Conservation (phyloP, 2,888 invertebrate genomes). For the Cetonia aurata region DNA sequence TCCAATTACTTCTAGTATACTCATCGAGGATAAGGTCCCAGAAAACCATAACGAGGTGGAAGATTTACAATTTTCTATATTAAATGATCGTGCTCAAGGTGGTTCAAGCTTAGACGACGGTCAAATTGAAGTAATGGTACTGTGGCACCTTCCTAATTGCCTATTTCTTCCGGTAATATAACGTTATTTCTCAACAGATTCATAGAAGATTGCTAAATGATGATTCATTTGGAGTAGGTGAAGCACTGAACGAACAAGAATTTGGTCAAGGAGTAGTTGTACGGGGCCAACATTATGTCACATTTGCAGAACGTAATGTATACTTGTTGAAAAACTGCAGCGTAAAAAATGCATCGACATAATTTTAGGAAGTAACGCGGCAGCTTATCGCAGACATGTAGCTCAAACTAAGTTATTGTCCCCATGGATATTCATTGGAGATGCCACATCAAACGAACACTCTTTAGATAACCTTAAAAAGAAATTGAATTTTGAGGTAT, state of each 20-base stretch:
- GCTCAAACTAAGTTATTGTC: constrained; percentile 71
- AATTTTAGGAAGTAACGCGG: constrained; percentile 40
- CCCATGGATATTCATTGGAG: constrained; percentile 72
- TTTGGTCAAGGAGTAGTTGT: constrained; percentile 70
- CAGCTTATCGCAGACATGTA: constrained; percentile 65
- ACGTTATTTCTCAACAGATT: constrained; percentile 65
- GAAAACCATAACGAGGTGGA: constrained; percentile 45
- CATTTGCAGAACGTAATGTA: constrained; percentile 50
- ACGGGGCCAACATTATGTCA: constrained; percentile 69
- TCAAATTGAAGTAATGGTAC: constrained; percentile 80
- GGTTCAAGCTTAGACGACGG: constrained; percentile 81
- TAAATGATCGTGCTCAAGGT: constrained; percentile 83
- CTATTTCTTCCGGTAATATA: background rate
- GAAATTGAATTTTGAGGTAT: constrained; percentile 42
- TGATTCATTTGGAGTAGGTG: constrained; percentile 79
- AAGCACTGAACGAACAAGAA: constrained; percentile 77
- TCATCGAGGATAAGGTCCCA: constrained; percentile 68
- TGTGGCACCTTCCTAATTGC: background rate
- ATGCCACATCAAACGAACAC: constrained; percentile 15
- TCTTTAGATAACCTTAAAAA: constrained; percentile 30
- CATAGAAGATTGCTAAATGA: constrained; percentile 78
- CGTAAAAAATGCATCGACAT: background rate
- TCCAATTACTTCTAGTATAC: constrained; percentile 88
- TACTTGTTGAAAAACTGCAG: background rate
- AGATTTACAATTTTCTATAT: constrained; percentile 66